phyloP scores from a whole-genome alignment of 2,888 invertebrate species.

The Doris montereyensis region DNA sequence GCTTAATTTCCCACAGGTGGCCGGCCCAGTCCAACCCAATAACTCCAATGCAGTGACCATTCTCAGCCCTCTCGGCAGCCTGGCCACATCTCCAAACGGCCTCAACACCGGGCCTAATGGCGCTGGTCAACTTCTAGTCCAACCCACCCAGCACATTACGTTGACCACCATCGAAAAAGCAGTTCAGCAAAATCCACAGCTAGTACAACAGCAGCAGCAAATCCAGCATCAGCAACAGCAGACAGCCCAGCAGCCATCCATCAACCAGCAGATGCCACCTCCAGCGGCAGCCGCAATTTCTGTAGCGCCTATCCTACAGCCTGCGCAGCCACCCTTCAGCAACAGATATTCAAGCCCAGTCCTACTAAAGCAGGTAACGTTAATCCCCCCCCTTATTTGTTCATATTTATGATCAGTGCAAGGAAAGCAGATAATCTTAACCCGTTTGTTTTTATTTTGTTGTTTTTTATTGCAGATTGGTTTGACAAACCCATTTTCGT shows the following conservation, averaged over 20 bases:
- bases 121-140: slow-evolving; percentile 32
- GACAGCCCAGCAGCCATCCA: slow-evolving; percentile 9
- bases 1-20: slow-evolving; percentile 15
- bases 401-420: no score
- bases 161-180: slow-evolving; percentile 21
- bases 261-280: slow-evolving; percentile 49
- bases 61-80: slow-evolving; percentile 32
- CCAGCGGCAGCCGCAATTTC: not conserved
- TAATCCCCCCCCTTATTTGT: no score
- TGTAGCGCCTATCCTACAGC: no score
- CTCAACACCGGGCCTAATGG: not conserved
- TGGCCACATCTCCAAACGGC: slow-evolving; percentile 9
- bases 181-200: not conserved
- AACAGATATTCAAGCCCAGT: slow-evolving; percentile 53
- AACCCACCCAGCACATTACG: slow-evolving; percentile 37
- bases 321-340: slow-evolving; percentile 14
- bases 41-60: slow-evolving; percentile 33
- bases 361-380: slow-evolving; percentile 61
- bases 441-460: no score
- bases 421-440: no score
- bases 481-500: no score
- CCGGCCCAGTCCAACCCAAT: slow-evolving; percentile 20
- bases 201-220: slow-evolving; percentile 11
- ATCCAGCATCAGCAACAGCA: slow-evolving; percentile 17
- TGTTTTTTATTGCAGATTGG: no score